phyloP scores from a whole-genome alignment of 2,113 vertebrate genomes.

The Laticauda colubrina region DNA sequence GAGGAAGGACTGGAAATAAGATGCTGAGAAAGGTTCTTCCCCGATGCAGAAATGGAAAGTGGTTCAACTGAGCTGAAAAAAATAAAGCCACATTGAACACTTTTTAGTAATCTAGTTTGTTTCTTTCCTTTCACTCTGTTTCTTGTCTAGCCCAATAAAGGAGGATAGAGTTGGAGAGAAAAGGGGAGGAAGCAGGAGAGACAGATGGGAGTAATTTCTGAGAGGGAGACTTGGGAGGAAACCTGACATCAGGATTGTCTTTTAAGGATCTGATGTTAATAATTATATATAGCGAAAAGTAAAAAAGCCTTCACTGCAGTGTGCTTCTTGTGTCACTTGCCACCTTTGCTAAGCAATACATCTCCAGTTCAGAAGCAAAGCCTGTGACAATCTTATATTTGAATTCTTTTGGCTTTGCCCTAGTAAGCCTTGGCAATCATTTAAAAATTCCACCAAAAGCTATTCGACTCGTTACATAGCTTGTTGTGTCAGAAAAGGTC shows the following conservation, averaged over 20 bases:
- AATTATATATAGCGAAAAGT: neutral
- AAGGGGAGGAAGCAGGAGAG: neutral
- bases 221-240: neutral
- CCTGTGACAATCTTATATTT: neutral
- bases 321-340: neutral
- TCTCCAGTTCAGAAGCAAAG: neutral
- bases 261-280: neutral
- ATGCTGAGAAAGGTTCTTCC: neutral
- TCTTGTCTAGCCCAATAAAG: neutral
- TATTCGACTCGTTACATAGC: neutral
- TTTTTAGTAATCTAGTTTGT: neutral
- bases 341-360: neutral
- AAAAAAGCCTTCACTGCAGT: neutral
- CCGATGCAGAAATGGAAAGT: neutral
- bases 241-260: neutral
- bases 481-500: neutral
- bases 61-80: neutral
- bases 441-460: neutral
- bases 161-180: neutral
- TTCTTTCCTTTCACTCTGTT: neutral
- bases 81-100: neutral
- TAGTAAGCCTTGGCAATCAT: neutral
- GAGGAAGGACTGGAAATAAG: neutral
- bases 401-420: neutral
- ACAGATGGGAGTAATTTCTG: neutral